Evolutionary conservation across 92 coral and sea anemone species (phyloP).

Genomic region (Phenganax stokvisi): DNA sequence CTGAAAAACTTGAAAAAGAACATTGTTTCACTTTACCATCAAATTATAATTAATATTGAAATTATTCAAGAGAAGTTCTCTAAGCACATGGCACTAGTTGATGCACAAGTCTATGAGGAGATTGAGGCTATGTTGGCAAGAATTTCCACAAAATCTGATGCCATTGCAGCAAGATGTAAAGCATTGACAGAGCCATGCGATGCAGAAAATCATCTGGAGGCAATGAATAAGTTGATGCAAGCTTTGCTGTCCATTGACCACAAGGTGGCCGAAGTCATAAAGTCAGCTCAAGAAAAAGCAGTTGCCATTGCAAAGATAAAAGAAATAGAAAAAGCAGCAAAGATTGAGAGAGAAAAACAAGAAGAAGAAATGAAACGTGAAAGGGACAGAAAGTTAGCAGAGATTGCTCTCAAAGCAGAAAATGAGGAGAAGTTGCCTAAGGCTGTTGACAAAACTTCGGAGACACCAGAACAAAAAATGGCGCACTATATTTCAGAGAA

Average conservation of each 20-base stretch:
- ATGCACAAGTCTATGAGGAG: constrained; percentile 11
- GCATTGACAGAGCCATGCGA: constrained; percentile 18
- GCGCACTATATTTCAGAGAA: constrained; percentile 57
- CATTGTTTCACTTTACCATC: constrained; percentile 21
- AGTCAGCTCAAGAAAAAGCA: constrained; percentile 51
- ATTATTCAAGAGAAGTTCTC: constrained; percentile 52
- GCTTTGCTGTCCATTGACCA: constrained; percentile 44
- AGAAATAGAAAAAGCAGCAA: constrained; percentile 8
- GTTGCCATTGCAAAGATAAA: neutral
- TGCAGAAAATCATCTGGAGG: constrained; percentile 43
- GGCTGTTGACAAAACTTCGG: constrained; percentile 4
- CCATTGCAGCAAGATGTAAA: neutral
- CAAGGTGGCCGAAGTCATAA: constrained; percentile 45
- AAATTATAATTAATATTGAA: constrained; percentile 36
- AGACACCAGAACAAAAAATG: constrained; percentile 45
- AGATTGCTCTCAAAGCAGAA: constrained; percentile 39
- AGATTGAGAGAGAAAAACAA: neutral
- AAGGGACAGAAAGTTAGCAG: neutral
- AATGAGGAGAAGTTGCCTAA: constrained; percentile 15
- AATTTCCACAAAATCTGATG: neutral
- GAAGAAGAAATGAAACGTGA: neutral
- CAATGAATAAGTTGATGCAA: constrained; percentile 54
- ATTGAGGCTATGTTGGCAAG: neutral
- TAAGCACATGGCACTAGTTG: constrained; percentile 15
- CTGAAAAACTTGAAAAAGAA: constrained; percentile 42